These are phyloP conservation scores for Callyntrura guangdongensis DNA, from an alignment of 2,888 invertebrate species.

Conservation along the genomic window DNA sequence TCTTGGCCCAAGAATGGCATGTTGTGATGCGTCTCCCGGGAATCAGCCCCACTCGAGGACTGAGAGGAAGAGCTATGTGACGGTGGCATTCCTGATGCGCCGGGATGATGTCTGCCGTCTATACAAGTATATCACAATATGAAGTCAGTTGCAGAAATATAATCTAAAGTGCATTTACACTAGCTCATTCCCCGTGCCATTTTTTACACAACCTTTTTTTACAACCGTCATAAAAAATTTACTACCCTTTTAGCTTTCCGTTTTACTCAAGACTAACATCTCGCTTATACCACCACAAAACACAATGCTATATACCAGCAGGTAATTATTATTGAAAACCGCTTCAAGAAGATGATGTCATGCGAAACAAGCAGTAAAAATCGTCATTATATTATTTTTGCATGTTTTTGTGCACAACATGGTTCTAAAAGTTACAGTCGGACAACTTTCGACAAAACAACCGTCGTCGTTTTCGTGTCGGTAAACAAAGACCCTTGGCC, in stretches of 20 bases:
- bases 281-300: background rate
- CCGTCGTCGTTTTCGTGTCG: too few relatives aligned
- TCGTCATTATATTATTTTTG: background rate
- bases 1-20: constrained; percentile 70
- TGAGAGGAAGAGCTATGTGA: constrained; percentile 61
- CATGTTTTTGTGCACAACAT: background rate
- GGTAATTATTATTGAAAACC: background rate
- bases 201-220: background rate
- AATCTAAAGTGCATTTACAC: background rate
- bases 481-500: background rate
- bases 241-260: too few relatives aligned
- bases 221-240: too few relatives aligned
- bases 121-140: too few relatives aligned
- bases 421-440: too few relatives aligned
- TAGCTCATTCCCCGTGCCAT: background rate
- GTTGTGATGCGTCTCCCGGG: constrained; percentile 59
- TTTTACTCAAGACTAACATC: background rate
- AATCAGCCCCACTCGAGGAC: constrained; percentile 40
- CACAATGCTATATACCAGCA: background rate
- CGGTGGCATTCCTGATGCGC: constrained; percentile 53
- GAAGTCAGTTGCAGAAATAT: constrained; percentile 12
- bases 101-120: constrained; percentile 72
- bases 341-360: too few relatives aligned
- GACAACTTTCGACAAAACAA: background rate
- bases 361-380: background rate